phyloP scores from a whole-genome alignment of 2,113 vertebrate species.

The western clawed frog (Xenopus tropicalis) region DNA sequence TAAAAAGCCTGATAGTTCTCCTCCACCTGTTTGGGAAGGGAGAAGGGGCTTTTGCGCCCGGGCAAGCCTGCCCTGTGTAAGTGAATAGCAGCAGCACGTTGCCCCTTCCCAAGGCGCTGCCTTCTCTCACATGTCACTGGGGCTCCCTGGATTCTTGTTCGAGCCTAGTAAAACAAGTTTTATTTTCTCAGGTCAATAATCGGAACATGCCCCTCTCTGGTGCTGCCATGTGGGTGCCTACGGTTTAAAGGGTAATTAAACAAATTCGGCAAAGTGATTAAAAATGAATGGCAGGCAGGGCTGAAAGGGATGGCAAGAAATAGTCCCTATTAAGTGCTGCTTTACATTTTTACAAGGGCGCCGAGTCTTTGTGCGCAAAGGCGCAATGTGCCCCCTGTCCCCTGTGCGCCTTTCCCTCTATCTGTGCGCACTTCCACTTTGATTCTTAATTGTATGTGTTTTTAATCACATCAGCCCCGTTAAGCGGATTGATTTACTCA shows the following conservation, averaged over 20 bases:
- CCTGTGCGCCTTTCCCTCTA: no score
- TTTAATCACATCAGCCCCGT: constrained; percentile 59
- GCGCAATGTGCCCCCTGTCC: constrained; percentile 2
- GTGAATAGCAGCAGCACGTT: not conserved
- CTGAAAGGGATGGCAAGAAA: constrained; percentile 63
- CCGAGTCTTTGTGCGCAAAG: constrained; percentile 34
- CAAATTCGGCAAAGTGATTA: constrained; percentile 55
- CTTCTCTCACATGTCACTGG: constrained; percentile 35
- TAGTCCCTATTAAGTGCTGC: constrained; percentile 63
- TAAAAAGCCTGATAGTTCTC: constrained; percentile 87
- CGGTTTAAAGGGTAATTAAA: constrained; percentile 56
- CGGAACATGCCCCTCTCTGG: constrained; percentile 16
- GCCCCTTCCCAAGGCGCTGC: constrained; percentile 2
- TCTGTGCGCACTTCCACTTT: constrained; percentile 46
- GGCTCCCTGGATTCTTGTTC: constrained; percentile 17
- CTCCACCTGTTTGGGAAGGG: constrained; percentile 66
- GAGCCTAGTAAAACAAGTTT: constrained; percentile 39
- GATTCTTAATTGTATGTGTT: constrained; percentile 54
- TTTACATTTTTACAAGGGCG: not conserved
- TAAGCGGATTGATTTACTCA: constrained; percentile 98
- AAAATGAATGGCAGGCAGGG: constrained; percentile 57
- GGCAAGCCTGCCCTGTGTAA: no score
- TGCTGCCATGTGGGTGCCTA: constrained; percentile 17
- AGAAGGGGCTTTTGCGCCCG: not conserved
- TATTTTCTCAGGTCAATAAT: constrained; percentile 39